These are phyloP conservation scores for Syritta pipiens DNA, from an alignment of 2,888 invertebrate genomes.

Conservation along the genomic window DNA sequence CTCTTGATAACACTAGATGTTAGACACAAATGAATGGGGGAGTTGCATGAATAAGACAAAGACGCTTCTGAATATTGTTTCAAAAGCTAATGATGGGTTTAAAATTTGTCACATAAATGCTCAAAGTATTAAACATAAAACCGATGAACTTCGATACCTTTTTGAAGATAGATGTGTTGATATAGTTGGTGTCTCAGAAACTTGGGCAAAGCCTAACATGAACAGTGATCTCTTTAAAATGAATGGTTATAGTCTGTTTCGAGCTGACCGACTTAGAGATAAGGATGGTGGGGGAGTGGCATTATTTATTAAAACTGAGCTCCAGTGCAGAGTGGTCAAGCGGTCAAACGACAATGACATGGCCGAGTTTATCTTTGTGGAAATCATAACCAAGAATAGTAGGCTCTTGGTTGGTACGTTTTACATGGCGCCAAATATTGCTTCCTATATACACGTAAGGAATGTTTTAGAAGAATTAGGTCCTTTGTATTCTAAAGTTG, in stretches of 20 bases:
- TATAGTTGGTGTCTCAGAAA: background rate
- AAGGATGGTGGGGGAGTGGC: background rate
- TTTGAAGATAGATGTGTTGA: background rate
- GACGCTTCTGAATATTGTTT: background rate
- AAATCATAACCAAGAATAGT: too few relatives aligned
- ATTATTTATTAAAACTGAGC: too few relatives aligned
- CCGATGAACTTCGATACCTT: slow-evolving; percentile 1
- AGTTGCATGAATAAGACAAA: background rate
- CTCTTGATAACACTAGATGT: too few relatives aligned
- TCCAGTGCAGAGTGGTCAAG: too few relatives aligned
- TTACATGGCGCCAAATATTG: background rate
- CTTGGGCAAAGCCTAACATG: background rate
- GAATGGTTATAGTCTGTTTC: background rate
- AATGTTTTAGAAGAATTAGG: background rate
- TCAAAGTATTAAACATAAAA: background rate
- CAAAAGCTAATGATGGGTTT: background rate
- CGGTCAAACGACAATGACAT: too few relatives aligned
- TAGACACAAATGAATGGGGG: background rate
- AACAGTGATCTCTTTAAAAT: too few relatives aligned
- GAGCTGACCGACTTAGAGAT: background rate
- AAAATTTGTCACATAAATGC: background rate
- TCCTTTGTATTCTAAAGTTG: background rate
- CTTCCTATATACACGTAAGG: too few relatives aligned
- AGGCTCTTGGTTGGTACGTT: too few relatives aligned
- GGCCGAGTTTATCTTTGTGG: background rate